These are phyloP conservation scores for Carposina sasakii DNA, from an alignment of 1,140 invertebrate species.

Conservation along the genomic window DNA sequence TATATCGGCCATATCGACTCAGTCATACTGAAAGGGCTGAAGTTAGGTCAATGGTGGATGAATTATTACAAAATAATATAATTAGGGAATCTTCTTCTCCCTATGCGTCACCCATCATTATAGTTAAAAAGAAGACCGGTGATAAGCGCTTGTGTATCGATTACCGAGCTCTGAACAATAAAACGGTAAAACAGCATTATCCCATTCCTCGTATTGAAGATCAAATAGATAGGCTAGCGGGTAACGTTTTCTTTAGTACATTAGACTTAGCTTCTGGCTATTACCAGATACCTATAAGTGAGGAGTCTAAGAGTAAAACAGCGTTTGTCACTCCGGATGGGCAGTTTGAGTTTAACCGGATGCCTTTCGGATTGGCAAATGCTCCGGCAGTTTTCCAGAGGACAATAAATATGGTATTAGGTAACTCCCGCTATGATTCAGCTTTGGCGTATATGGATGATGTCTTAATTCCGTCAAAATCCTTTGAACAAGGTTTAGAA, in stretches of 20 bases:
- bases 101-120: slow-evolving; percentile 22
- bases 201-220: slow-evolving; percentile 68
- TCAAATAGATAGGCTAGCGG: slow-evolving; percentile 36
- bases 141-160: slow-evolving; percentile 36
- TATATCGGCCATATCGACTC: slow-evolving; percentile 13
- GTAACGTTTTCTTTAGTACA: slow-evolving; percentile 14
- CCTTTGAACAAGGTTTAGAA: slow-evolving; percentile 15
- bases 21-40: not conserved
- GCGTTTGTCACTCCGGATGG: slow-evolving; percentile 21
- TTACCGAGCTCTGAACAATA: slow-evolving; percentile 58
- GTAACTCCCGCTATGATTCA: not conserved
- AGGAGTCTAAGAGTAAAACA: not conserved
- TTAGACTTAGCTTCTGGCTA: slow-evolving; percentile 36
- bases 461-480: slow-evolving; percentile 16
- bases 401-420: slow-evolving; percentile 16
- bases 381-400: slow-evolving; percentile 29
- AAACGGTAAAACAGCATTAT: slow-evolving; percentile 43
- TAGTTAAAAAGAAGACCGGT: slow-evolving; percentile 26
- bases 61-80: slow-evolving; percentile 7
- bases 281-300: not conserved
- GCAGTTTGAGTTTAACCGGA: slow-evolving; percentile 28
- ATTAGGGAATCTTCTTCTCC: slow-evolving; percentile 16
- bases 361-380: slow-evolving; percentile 36
- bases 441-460: slow-evolving; percentile 25
- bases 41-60: slow-evolving; percentile 19